phyloP scores from a whole-genome alignment of 1,140 invertebrate species.

The Papilio aristodemus region DNA sequence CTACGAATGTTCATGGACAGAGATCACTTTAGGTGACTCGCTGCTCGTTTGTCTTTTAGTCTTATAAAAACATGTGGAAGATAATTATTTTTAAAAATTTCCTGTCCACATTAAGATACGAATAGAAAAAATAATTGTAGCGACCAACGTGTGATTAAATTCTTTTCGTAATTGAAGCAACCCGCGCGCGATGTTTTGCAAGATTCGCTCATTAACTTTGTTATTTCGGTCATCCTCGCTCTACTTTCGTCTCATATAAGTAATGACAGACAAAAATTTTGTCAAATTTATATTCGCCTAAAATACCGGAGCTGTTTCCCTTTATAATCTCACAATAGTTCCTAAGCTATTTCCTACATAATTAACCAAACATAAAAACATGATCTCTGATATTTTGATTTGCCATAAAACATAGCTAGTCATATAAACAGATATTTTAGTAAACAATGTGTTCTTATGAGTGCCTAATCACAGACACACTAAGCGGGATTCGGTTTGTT shows the following conservation, averaged over 20 bases:
- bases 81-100: neutral
- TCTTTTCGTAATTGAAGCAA: neutral
- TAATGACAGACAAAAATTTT: slow-evolving; percentile 10
- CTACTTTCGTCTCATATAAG: neutral
- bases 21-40: no score
- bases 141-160: neutral
- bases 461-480: neutral
- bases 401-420: neutral
- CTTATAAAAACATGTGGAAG: no score
- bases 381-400: no score
- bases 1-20: no score
- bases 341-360: neutral
- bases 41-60: no score
- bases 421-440: neutral
- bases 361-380: no score
- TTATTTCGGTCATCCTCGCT: neutral
- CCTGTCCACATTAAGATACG: neutral
- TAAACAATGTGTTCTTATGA: neutral
- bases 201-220: slow-evolving; percentile 1
- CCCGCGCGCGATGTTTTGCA: neutral
- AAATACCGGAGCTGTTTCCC: neutral
- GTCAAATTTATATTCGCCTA: neutral
- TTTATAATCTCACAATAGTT: neutral
- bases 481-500: neutral
- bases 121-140: neutral